Evolutionary conservation across 2,888 invertebrate genomes (phyloP), one percentile per base, ranked within the genome.

Genomic region (Hydropsyche betteni): DNA sequence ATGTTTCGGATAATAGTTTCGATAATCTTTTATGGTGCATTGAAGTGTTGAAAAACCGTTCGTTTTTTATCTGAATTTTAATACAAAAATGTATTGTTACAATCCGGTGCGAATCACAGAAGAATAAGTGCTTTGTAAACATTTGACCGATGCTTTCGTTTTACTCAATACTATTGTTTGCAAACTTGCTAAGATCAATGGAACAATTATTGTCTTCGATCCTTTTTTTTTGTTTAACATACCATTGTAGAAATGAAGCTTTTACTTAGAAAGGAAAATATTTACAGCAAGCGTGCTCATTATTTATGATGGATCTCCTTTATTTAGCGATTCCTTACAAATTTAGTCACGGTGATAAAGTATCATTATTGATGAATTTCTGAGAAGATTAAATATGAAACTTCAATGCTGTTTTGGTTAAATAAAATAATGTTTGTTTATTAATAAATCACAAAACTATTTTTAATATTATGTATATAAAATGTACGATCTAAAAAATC

Each of bases 71-170:
- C 24, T 24, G 24, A 24, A 24, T 24, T 24, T 24, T 24, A 24
- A 2, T 24, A 24, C 24, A 24, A 2, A 24, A 2, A 24, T 24
- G 24, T 24, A 24, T 24, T 24, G 24, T 24, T 24, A 2, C 1
- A 24, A 24, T 24, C 24, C 24, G 24, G 24, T 24, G 24, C 24
- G 24, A 24, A 24, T 24, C 24, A 2, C 24, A 24, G 3, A 44
- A 44, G 44, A 7, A 44, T 8, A 10, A 44, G 10, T 44, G 44
- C 44, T 44, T 44, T 44, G 44, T 8, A 44, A 44, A 24, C 73
- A 50, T 72, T 74, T 69, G 69, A 53, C 50, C 55, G 55, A 73
- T 70, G 53, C 69, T 74, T 74, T 74, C 69, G 52, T 69, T 69
- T 74, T 69, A 55, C 24, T 58, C 24, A 24, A 53, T 6, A 58